Evolutionary conservation across 2,797 vertebrate species (phyloP), one percentile per base, ranked within the genome.

Genomic region (Acomys russatus): DNA sequence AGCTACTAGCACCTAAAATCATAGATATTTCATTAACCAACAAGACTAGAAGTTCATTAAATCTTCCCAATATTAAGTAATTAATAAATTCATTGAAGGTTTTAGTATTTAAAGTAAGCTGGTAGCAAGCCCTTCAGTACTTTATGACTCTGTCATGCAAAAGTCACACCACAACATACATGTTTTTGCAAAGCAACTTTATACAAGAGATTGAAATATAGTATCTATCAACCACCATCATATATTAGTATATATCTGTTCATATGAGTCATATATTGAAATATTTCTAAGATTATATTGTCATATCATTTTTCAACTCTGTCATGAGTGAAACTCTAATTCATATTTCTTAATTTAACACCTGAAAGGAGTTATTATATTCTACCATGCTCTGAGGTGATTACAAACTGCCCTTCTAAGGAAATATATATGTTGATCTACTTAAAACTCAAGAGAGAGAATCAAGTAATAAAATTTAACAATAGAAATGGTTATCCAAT

Each of bases 301-400:
- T 66, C 11, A 77, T 54, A 68, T 18, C 35, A 94, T 59, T 92
- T 63, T 86, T 87, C 18, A 95, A 78, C 30, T 78, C 15, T 79
- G 11, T 61, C 23, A 83, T 1, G 56, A 79, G 56, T 91, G 44
- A 77, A 93, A 83, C 71, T 92, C 66, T 91, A 61, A 51, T 89
- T 94, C 59, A 51, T 76, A 88, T 80, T 70, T 79, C 59, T 95
- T 90, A 96, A 90, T 83, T 92, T 73, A 94, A 85, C 2, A 20
- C 18, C 9, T 86, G 11, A 87, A 59, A 77, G 59, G 59, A 86
- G 23, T 90, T 92, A 59, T 83, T 80, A 93, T 87, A 89, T 63
- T 30, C 15, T 14, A 77, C 11, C 20, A 90, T 17, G 11, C 83
- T 74, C 70, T 54, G 92, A 82, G 92, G 79, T 79, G 35, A 92